Evolutionary conservation across 2,888 invertebrate genomes (phyloP).

Genomic region (Megaustenia siamemsis): DNA sequence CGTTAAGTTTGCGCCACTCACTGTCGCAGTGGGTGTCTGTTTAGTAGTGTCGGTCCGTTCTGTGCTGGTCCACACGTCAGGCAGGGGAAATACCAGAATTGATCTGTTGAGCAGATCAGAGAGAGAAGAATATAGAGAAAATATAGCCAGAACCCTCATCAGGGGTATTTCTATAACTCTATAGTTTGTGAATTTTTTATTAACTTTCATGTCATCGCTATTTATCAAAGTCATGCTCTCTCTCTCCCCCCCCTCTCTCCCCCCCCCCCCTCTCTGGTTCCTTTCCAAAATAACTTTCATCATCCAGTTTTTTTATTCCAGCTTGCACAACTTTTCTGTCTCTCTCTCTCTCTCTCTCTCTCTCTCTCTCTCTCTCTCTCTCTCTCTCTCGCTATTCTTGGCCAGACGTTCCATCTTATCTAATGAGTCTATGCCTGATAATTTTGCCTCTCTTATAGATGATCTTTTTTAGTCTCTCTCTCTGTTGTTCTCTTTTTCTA

Average conservation of each 20-base stretch:
- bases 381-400: background rate
- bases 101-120: too few relatives aligned
- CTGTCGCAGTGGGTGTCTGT: conserved; percentile 10
- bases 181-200: too few relatives aligned
- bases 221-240: too few relatives aligned
- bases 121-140: too few relatives aligned
- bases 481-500: too few relatives aligned
- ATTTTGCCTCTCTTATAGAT: too few relatives aligned
- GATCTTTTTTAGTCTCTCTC: too few relatives aligned
- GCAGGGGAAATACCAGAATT: background rate
- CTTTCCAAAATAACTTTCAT: background rate
- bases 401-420: too few relatives aligned
- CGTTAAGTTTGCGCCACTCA: conserved; percentile 27
- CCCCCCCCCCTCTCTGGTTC: background rate
- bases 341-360: conserved; percentile 31
- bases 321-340: background rate
- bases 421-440: too few relatives aligned
- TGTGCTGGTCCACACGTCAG: background rate
- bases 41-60: background rate
- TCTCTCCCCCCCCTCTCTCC: background rate
- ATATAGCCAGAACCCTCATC: too few relatives aligned
- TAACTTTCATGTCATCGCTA: too few relatives aligned
- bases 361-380: conserved; percentile 14
- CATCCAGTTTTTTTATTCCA: background rate
- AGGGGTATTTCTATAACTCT: too few relatives aligned